Evolutionary conservation across 2,113 vertebrate genomes (phyloP), one percentile per base, ranked within the genome.

Genomic region (Otis tarda): DNA sequence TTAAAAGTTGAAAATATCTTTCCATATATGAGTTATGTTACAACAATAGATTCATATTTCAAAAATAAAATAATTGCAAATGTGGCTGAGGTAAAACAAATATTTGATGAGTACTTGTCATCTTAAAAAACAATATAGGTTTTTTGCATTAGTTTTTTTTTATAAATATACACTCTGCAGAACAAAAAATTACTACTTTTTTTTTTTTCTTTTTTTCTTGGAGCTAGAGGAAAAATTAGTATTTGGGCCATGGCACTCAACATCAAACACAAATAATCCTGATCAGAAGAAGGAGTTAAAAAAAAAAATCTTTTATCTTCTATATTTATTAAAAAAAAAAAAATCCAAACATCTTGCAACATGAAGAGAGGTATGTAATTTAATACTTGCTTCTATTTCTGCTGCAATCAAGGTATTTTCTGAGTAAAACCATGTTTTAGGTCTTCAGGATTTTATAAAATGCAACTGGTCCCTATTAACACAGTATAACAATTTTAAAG

Each of bases 391-490:
- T 87, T 92, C 74, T 90, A 53, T 88, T 87, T 87, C 52, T 79
- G 30, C 31, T 87, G 45, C 53, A 96, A 64, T 96, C 86, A 90
- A 93, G 53, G 47, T 84, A 86, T 64, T 83, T 53, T 27, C 43
- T 67, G 45, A 91, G 43, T 87, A 75, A 87, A 87, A 82, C 17
- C 50, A 90, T 18, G 2, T 68, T 94, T 88, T 53, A 53, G 63
- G 16, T 76, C 21, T 59, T 63, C 71, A 63, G 39, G 23, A 70
- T 83, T 83, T 90, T 78, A 74, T 60, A 94, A 93, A 83, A 86
- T 83, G 37, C 63, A 92, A 90, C 71, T 90, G 82, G 43, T 92
- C 60, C 33, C 17, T 93, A 56, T 90, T 93, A 93, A 59, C 30
- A 64, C 3, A 15, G 25, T 65, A 78, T 68, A 95, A 70, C 25